A percentile compares a stretch with the other conserved stretches of the same genome.
These are phyloP conservation scores for Teleogryllus occipitalis DNA, from an alignment of 1,140 invertebrate species.

Conservation along the genomic window DNA sequence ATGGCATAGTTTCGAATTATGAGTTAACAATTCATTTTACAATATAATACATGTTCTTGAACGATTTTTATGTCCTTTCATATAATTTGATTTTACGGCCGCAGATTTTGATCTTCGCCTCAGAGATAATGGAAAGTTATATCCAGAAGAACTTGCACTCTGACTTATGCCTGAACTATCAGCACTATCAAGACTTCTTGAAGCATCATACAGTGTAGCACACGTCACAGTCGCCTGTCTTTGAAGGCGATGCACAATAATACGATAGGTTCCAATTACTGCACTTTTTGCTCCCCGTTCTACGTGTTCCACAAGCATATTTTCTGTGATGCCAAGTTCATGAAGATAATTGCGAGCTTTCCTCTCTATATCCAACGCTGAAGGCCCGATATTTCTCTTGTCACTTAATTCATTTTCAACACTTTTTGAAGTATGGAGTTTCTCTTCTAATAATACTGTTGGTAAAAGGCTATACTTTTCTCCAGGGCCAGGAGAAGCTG, in stretches of 20 bases:
- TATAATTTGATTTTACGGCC: conserved; percentile 7
- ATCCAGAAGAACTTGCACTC: neutral
- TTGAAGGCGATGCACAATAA: conserved; percentile 44
- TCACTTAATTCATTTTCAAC: neutral
- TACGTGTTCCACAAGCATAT: conserved; percentile 40
- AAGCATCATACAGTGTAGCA: neutral
- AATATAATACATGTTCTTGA: conserved; percentile 15
- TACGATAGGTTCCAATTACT: conserved; percentile 51
- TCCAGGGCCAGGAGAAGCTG: conserved; percentile 32
- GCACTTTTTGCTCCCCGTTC: conserved; percentile 41
- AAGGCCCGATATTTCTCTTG: conserved; percentile 17
- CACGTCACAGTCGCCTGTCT: neutral
- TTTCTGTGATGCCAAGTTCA: conserved; percentile 44
- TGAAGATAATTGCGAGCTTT: conserved; percentile 37
- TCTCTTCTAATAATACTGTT: conserved; percentile 4
- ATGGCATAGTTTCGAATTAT: too few species aligned
- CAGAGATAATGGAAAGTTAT: conserved; percentile 2
- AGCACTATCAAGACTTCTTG: neutral
- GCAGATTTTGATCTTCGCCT: conserved; percentile 9
- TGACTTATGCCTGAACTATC: neutral
- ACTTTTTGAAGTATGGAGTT: neutral
- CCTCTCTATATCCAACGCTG: conserved; percentile 32
- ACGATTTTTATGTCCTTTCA: neutral
- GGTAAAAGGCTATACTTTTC: conserved; percentile 28
- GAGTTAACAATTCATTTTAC: neutral